Conservation (phyloP, 2,797 vertebrate genomes). For the Botia almorhae region DNA sequence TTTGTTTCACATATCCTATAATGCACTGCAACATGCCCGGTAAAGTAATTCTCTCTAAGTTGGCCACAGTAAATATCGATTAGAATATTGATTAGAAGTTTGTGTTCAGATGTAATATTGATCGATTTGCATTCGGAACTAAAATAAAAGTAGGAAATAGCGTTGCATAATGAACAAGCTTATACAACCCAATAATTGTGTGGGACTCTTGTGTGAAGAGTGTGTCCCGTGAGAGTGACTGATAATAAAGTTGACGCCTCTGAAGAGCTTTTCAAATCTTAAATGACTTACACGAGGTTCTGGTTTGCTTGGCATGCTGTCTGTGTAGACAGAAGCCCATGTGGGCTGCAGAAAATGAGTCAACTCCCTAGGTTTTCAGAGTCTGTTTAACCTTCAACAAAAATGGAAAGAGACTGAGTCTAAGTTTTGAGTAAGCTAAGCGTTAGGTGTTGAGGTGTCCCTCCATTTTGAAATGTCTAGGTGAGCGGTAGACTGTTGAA, state of each 20-base stretch:
- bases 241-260: background rate
- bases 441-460: background rate
- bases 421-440: background rate
- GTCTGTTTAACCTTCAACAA: background rate
- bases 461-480: background rate
- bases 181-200: too few relatives aligned
- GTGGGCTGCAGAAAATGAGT: constrained; percentile 9
- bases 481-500: background rate
- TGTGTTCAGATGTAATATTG: too few relatives aligned
- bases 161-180: too few relatives aligned
- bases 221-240: background rate
- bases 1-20: too few relatives aligned
- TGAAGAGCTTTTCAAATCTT: background rate
- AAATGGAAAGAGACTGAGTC: background rate
- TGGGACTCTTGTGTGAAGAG: background rate
- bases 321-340: constrained; percentile 17
- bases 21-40: too few relatives aligned
- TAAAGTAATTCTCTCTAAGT: too few relatives aligned
- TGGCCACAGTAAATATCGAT: too few relatives aligned
- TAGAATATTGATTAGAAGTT: too few relatives aligned
- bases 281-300: background rate
- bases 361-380: constrained; percentile 10
- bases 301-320: constrained; percentile 4
- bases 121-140: too few relatives aligned
- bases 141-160: too few relatives aligned